Percentiles rank a stretch among this genome's conserved stretches.
Conservation (phyloP, 64 coral and sea anemone species). For the Exaiptasia diaphana region DNA sequence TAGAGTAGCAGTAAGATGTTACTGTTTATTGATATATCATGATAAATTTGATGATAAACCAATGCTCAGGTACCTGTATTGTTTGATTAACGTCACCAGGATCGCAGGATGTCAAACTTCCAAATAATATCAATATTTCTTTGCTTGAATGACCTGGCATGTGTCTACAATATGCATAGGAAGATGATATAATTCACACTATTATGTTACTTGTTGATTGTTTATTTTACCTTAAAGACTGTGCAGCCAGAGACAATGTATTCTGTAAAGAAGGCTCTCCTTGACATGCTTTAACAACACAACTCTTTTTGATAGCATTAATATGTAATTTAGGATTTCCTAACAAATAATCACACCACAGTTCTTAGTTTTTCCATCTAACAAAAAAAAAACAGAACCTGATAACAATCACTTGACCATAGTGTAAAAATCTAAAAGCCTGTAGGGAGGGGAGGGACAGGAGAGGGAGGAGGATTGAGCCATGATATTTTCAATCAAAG, state of each 20-base stretch:
- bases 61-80: conserved; percentile 75
- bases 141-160: conserved; percentile 94
- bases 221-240: conserved; percentile 64
- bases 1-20: too few relatives aligned
- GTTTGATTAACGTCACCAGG: conserved; percentile 84
- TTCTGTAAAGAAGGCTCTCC: conserved; percentile 97
- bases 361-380: too few relatives aligned
- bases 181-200: background rate
- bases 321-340: conserved; percentile 96
- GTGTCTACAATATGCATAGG: conserved; percentile 28
- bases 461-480: too few relatives aligned
- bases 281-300: conserved; percentile 65
- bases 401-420: too few relatives aligned
- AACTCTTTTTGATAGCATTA: conserved; percentile 59
- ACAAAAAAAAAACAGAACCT: background rate
- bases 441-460: too few relatives aligned
- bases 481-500: too few relatives aligned
- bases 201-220: background rate
- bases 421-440: too few relatives aligned
- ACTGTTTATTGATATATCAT: too few relatives aligned
- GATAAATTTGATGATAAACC: too few relatives aligned
- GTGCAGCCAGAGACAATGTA: conserved; percentile 63
- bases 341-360: too few relatives aligned
- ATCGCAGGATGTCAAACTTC: conserved; percentile 94
- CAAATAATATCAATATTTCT: conserved; percentile 80